Evolutionary conservation across 2,113 vertebrate genomes (phyloP), one percentile per base, ranked within the genome.

Genomic region (Cercopithecus mona): DNA sequence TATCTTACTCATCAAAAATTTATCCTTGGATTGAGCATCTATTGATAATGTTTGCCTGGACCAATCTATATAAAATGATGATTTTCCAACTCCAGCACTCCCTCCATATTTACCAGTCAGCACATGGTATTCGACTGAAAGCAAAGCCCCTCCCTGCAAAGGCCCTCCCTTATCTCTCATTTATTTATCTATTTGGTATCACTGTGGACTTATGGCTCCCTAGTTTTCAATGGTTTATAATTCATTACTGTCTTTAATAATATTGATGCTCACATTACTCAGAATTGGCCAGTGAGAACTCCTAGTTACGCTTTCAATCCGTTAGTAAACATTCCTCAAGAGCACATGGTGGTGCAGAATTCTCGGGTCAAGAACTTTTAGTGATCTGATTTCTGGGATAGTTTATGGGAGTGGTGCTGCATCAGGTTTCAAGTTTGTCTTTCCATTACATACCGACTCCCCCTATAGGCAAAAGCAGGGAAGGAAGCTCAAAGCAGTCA

Each of bases 161-260:
- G 22, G 66, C 17, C 35, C 5, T 85, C 27, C 16, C 4, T 89
- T 82, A n/a, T 66, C 16, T 43, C 55, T 89, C 17, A 30, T 17
- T 66, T 90, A 57, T 92, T 86, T 59, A 66, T 66, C 76, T 79
- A n/a, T 38, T 73, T 90, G 40, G 45, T 64, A 38, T 90, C 80
- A 75, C 27, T 73, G 45, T n/a, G n/a, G 25, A 87, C 10, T 59
- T 50, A 83, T 0, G 27, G 23, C 20, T 84, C 68, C n/a, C 27
- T 73, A 16, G 61, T 70, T 92, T 75, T 45, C 35, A 80, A 9
- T 64, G 35, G 30, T 84, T 92, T 82, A 14, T 83, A 66, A 55
- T 93, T 95, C 22, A 14, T 92, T 92, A 35, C 35, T 87, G 68
- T 87, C 52, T 68, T 90, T 81, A 94, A 79, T 85, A 75, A 72